Base-by-base conservation (phyloP, 2,888 invertebrate genomes). In the Rugalucina vietnamica region DNA sequence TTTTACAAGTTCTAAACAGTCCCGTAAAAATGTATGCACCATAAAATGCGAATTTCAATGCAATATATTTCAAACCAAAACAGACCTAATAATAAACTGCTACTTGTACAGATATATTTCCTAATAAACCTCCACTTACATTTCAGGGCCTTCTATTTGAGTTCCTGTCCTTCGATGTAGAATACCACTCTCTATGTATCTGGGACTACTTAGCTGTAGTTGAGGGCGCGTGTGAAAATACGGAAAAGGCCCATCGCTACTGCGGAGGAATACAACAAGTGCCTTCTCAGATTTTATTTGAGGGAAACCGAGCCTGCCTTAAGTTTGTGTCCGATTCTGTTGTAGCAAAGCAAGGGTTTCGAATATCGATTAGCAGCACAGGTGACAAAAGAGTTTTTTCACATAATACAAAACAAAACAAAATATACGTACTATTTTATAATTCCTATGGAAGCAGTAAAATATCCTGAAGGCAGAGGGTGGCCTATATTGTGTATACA, bases 181-280 rank as follows among this genome's bases (percentile, higher is more conserved):
- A 85, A 77, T 32, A 36, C 37, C 73, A 76, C 34, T 49, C 71
- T 39, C 4, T 34, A 0, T 70, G 79, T 77, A 29, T 72, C 65
- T 72, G 77, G 74, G 84, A 85, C 36, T 81, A 77, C 21, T 76
- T 85, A 0, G 78, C 81, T n/a, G 75, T 88, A 34, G 27, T 79
- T 18, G 50, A n/a, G 0, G n/a, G 39, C 0, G 27, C 81, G 12
- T 84, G 82, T 12, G 74, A 71, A 10, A 71, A 73, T 18, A 21
- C n/a, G 8, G 65, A 75, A 27, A 43, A 76, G n/a, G 39, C 43
- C 12, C 29, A 76, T 12, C 76, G 78, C 27, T 86, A 82, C 36
- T 65, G 65, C 34, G 65, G 65, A 12, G 21, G 65, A 34, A 65
- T 65, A 10, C 65, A 65, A 4, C 65, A 65, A 34, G 34, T 65